phyloP scores from a whole-genome alignment of 2,113 vertebrate genomes.

The Corynorhinus townsendii region DNA sequence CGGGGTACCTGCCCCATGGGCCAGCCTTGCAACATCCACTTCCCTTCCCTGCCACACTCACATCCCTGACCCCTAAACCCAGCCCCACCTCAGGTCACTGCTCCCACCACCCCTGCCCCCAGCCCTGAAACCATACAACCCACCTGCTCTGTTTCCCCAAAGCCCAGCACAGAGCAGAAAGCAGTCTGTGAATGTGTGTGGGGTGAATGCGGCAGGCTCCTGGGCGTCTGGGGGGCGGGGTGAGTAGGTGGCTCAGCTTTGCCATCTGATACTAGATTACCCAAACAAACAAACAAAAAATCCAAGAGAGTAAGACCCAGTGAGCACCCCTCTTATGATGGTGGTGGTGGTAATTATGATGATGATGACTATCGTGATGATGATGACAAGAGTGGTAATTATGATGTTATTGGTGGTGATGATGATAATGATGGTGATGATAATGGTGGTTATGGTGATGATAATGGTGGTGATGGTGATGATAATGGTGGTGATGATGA shows the following conservation, averaged over 20 bases:
- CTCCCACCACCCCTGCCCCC: not conserved
- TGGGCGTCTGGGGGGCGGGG: fast-evolving
- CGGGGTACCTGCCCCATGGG: fast-evolving
- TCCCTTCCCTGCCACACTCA: not conserved
- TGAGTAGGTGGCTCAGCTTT: not conserved
- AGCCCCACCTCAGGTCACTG: not conserved
- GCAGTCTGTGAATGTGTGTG: fast-evolving
- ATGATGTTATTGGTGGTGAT: fast-evolving
- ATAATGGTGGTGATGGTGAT: fast-evolving
- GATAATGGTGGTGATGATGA: not conserved
- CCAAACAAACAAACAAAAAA: not conserved
- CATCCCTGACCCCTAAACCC: not conserved
- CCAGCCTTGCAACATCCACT: fast-evolving
- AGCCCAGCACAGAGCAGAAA: not conserved
- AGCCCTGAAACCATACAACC: not conserved
- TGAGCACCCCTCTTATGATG: not conserved
- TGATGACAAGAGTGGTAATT: not conserved
- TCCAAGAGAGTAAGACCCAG: not conserved
- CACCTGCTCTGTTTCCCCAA: not conserved
- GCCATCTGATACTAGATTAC: not conserved
- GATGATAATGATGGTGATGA: fast-evolving
- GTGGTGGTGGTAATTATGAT: not conserved
- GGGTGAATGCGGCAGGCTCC: not conserved
- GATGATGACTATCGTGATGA: too few species aligned
- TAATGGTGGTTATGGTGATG: not conserved